These are phyloP conservation scores for Heteromormyrus szaboi DNA, from an alignment of 2,797 vertebrate genomes.

Conservation along the genomic window DNA sequence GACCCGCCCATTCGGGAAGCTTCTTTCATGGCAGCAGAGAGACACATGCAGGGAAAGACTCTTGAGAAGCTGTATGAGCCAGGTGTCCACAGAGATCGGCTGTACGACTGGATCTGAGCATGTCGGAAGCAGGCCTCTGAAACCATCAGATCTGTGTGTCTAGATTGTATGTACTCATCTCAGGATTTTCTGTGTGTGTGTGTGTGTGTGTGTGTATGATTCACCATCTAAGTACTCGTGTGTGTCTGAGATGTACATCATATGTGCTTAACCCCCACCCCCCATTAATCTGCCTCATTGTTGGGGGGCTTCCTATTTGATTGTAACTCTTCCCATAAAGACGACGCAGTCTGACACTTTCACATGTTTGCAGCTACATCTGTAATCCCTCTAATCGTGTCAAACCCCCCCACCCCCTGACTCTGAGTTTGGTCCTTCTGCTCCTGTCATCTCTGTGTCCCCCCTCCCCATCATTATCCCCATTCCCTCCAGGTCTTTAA, in stretches of 20 bases:
- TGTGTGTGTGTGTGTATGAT: neutral
- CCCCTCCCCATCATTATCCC: neutral
- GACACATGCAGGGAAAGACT: neutral
- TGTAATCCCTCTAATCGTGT: neutral
- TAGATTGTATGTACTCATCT: neutral
- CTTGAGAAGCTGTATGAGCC: neutral
- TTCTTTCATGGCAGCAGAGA: neutral
- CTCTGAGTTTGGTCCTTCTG: neutral
- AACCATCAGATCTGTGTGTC: neutral
- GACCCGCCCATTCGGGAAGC: neutral
- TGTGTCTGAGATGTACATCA: neutral
- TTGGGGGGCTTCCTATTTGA: slow-evolving; percentile 6
- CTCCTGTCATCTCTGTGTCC: neutral
- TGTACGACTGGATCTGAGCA: neutral
- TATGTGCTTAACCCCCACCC: neutral
- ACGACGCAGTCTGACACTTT: neutral
- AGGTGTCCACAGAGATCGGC: neutral
- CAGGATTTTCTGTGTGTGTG: neutral
- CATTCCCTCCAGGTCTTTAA: neutral
- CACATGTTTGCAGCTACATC: neutral
- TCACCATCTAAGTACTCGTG: neutral
- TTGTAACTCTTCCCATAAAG: neutral
- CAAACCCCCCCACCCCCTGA: neutral
- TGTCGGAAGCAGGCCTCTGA: neutral
- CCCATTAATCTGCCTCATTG: slow-evolving; percentile 21